Base-by-base conservation (phyloP, 64 coral and sea anemone genomes). In the Montipora sp. region DNA sequence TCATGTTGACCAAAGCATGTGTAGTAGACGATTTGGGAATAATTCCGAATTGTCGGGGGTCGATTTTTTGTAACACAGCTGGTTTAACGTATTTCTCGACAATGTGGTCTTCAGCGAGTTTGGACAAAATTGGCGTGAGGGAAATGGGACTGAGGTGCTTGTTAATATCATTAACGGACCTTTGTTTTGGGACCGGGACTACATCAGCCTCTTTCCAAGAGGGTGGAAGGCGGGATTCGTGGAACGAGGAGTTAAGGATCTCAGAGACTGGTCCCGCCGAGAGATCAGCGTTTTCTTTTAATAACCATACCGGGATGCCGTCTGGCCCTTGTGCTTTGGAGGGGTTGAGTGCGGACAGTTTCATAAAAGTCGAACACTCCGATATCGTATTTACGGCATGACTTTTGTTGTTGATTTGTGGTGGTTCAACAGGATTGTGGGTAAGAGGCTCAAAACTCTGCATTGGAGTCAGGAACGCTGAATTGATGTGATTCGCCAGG, bases 221-320 rank as follows among this genome's bases (percentile, higher is more conserved):
- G 21, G 27, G 72, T 2, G 72, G 89, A 63, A 90, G 89, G 51
- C 78, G 58, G 59, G 59, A 46, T 65, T 90, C 89, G 53, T 53
- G 78, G 65, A 90, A 81, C 76, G 53, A 67, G 51, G 89, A 90
- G 78, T 90, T 90, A 4, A 90, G 77, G 79, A 90, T 90, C 79
- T 16, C 76, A 59, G 89, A 69, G 44, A 90, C 68, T 48, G 89
- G 89, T 11, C 21, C 66, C 43, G 77, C 76, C 44, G 0, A 55
- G 48, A 63, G 59, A 10, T 3, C 51, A 55, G 51, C 51, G 51
- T 55, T 63, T 63, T 63, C 59, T 63, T 7, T 63, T 63, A 63
- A 63, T 63, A 63, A 63, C 59, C 59, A 63, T 13, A 63, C 59
- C 13, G 59, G 59, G 13, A 63, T 63, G 59, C 59, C 13, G 59